Base-by-base conservation (phyloP, 2,113 vertebrate genomes). In the Ctenomys sociabilis region DNA sequence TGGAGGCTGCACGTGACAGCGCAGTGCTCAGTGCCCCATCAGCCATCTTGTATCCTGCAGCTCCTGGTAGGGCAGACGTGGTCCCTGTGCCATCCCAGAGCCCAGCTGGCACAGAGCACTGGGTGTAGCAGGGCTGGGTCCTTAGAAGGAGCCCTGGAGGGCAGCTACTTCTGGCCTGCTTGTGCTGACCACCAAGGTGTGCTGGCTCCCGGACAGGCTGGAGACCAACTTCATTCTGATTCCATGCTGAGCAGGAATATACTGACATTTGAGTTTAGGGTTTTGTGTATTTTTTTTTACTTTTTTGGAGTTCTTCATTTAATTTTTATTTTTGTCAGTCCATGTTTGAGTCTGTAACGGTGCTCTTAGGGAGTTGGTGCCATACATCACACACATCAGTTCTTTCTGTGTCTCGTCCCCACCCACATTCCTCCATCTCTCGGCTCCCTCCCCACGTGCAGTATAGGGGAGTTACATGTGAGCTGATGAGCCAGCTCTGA, bases 401-500 rank as follows among this genome's bases (percentile, higher is more conserved):
- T 40, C 72, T 12, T 12, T 21, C 22, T 43, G 72, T 12, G 24
- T 43, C 40, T 40, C 24, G 11, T 6, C 40, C 11, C 37, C 72
- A 5, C 21, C 37, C 37, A 2, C 37, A 40, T 26, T 24, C 72
- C 72, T 75, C 22, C 72, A 73, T 73, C 72, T 26, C 37, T 26
- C 26, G 22, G 37, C 8, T 11, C 70, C 37, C 40, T 75, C 12
- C 40, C 72, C 40, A 2, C 26, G 43, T 43, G 37, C 72, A 43
- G 11, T 26, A 43, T 28, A 26, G 9, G 11, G 3, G 16, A 17
- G 35, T 52, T 16, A 4, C 40, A 8, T 13, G 17, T 14, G 8
- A 1, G 0, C 24, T 3, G 0, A 22, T 7, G 11, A 43, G 6
- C 6, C 8, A 0, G 24, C 5, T 32, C 24, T 85, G 40, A 35